phyloP scores from a whole-genome alignment of 2,113 vertebrate genomes.

The Eulemur macaco region DNA sequence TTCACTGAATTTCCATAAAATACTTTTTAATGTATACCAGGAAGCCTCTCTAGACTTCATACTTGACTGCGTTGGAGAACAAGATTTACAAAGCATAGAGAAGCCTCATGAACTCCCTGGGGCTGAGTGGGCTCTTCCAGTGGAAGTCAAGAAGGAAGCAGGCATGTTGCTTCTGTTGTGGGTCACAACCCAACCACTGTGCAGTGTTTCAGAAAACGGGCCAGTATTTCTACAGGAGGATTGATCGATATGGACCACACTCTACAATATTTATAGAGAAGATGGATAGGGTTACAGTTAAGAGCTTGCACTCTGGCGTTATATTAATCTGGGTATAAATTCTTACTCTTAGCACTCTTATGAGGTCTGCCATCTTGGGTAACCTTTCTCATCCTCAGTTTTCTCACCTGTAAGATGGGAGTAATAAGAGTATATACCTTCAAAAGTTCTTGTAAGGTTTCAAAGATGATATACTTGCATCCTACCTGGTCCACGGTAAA shows the following conservation, averaged over 20 bases:
- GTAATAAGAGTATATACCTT: neutral
- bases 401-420: neutral
- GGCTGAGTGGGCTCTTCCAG: neutral
- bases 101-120: no score
- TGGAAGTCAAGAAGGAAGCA: neutral
- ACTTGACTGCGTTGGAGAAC: neutral
- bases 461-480: neutral
- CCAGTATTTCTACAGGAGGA: neutral
- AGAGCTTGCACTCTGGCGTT: neutral
- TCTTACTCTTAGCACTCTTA: neutral
- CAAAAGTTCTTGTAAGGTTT: neutral
- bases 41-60: neutral
- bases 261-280: neutral
- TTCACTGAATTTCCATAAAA: neutral
- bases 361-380: neutral
- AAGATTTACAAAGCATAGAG: neutral
- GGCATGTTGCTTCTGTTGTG: neutral
- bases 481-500: accelerated
- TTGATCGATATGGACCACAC: accelerated
- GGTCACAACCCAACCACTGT: neutral
- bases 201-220: neutral
- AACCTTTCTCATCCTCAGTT: neutral
- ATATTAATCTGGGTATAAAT: neutral
- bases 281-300: accelerated
- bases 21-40: neutral